These are phyloP conservation scores for Mycteria americana DNA, from an alignment of 2,797 vertebrate genomes.

Conservation along the genomic window DNA sequence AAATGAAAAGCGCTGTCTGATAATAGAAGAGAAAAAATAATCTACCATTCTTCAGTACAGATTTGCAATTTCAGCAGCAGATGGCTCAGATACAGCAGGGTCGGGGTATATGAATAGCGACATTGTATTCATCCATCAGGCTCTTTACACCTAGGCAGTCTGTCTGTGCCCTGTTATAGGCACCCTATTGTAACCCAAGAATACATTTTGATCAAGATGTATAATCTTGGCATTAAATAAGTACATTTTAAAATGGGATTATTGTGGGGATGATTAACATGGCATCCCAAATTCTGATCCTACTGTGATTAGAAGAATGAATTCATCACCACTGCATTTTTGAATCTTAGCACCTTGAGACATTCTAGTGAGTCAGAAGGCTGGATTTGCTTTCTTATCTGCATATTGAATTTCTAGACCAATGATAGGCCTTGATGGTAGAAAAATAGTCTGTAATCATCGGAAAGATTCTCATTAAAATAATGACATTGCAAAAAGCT, in stretches of 20 bases:
- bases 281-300: background rate
- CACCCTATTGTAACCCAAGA: background rate
- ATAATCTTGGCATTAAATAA: conserved; percentile 10
- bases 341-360: background rate
- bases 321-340: background rate
- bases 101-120: conserved; percentile 7
- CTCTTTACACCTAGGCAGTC: conserved; percentile 21
- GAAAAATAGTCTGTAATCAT: background rate
- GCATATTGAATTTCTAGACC: background rate
- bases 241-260: background rate
- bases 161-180: conserved; percentile 17
- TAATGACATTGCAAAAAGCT: background rate
- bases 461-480: background rate
- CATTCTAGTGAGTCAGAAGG: background rate
- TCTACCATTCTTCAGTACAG: background rate
- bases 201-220: background rate
- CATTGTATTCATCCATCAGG: conserved; percentile 22
- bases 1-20: background rate
- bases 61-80: conserved; percentile 31
- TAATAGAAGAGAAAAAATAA: background rate
- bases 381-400: background rate
- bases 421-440: background rate
- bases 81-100: conserved; percentile 24
- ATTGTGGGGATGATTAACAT: background rate
- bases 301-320: background rate